phyloP scores from a whole-genome alignment of 2,797 vertebrate genomes.

The Pelobates cultripes region DNA sequence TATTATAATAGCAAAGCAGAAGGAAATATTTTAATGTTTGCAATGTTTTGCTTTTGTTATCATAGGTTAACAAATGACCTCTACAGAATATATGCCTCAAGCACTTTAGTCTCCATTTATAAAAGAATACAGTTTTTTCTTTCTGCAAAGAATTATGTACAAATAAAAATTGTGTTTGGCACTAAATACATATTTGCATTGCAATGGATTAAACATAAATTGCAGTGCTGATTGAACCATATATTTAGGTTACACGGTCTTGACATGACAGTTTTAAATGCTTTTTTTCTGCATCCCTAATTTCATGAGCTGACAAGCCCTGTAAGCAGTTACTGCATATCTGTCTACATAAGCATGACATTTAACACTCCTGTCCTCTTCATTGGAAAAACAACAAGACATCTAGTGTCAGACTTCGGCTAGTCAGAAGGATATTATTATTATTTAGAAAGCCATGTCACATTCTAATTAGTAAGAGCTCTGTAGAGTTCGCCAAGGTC shows the following conservation, averaged over 20 bases:
- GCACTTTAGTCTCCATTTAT: no score
- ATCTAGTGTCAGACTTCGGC: conserved; percentile 36
- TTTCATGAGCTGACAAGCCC: conserved; percentile 40
- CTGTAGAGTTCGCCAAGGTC: background rate
- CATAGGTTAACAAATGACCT: no score
- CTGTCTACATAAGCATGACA: conserved; percentile 46
- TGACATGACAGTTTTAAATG: conserved; percentile 25
- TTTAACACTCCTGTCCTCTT: conserved; percentile 35
- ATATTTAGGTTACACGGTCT: background rate
- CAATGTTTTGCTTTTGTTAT: no score
- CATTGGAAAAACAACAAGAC: conserved; percentile 47
- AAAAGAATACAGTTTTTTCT: no score
- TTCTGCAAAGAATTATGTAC: no score
- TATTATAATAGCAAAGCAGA: no score
- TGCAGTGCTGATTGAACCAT: background rate
- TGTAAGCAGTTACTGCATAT: conserved; percentile 32
- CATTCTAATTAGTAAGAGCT: conserved; percentile 1
- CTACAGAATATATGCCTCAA: no score
- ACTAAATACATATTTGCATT: no score
- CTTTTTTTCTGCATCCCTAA: conserved; percentile 30
- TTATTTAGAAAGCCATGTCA: conserved; percentile 14
- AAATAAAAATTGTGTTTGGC: no score
- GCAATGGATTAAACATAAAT: no score
- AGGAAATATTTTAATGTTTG: no score
- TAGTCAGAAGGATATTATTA: conserved; percentile 17